Evolutionary conservation across 2,888 invertebrate species (phyloP), one percentile per base, ranked within the genome.

Genomic region (Neoitamus cyanurus): DNA sequence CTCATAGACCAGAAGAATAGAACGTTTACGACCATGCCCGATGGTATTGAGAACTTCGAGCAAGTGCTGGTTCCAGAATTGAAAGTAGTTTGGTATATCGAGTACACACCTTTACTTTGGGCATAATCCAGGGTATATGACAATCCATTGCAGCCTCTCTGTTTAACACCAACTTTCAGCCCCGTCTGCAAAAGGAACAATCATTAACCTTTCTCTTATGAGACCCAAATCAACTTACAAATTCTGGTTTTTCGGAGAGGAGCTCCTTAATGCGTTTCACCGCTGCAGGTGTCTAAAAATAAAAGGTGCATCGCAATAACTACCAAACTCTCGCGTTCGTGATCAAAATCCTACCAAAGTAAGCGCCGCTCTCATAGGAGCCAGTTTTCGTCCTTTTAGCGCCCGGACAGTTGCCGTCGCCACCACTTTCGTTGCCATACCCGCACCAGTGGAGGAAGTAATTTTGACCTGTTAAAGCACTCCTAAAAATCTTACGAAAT

Each of bases 111-210:
- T 92, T 98, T 99, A 86, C 94, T 94, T 87, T 93, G 94, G 11
- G 97, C 97, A 93, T 98, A 99, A 89, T 99, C 97, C 84, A 99
- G 92, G 5, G 98, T 99, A 89, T 99, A 99, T 83, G 99, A 98
- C 36, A 99, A 92, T 9, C 99, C 99, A 92, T 99, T 99, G 90
- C 99, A 99, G 1, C 99, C 99, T 89, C 99, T 94, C 90, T 99
- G 98, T 86, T 96, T 94, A 2, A 99, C 99, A 83, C 99, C 99
- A 88, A 99, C 96, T 93, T 97, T 97, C 48, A 99, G 92, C 2
- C 97, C 99, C 88, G 97, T 93, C 95, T 95, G 88, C 34, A 69
- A 85, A 85, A 48, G n/a, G 31, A 48, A 78, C 7, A n/a, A 9
- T 75, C 7, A 3, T 25, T 2, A 15, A 48, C n/a, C 7, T 58